Base-by-base conservation (phyloP, 2,797 vertebrate species). In the Epinephelus awoara region DNA sequence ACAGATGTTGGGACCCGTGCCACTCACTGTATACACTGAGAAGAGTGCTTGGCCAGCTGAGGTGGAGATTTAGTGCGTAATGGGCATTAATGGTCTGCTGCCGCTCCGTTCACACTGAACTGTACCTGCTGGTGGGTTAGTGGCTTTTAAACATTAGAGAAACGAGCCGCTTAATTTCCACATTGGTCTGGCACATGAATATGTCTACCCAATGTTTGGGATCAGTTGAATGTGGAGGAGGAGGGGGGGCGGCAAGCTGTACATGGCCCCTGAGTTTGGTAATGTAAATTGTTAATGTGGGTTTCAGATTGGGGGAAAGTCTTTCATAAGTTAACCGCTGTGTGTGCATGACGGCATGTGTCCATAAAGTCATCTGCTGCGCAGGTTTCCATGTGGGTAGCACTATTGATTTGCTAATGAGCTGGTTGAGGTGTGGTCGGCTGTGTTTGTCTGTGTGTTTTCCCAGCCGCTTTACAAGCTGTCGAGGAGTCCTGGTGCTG, bases 1-100 rank as follows among this genome's bases (percentile, higher is more conserved):
- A 90, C 92, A 94, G 91, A 93, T 93, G 91, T 93, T 93, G 88
- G 89, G 92, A 91, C 61, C 70, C 25, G 81, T 69, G 91, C 92
- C 89, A 91, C 85, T 81, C 83, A 65, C 77, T 75, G 83, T 79
- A 72, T 79, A 86, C 71, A 85, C 84, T 72, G 34, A 77, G 78
- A 83, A 44, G 79, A 81, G 83, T 63, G 71, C 56, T 85, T 82
- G 69, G 84, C 84, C 84, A 82, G 83, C 87, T 46, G 82, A 89
- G 82, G 82, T 83, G 72, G 79, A 87, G 88, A 83, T 89, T 91
- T 85, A 83, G 67, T 68, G 79, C 50, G 49, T 85, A 81, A 87
- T 85, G 82, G 79, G 77, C 82, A 89, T 89, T 89, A 91, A 93
- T 82, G 68, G 77, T 81, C 75, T 89, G 52, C 83, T 79, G 72